Conservation (phyloP, 1,140 invertebrate species). For the Drosophila novamexicana region DNA sequence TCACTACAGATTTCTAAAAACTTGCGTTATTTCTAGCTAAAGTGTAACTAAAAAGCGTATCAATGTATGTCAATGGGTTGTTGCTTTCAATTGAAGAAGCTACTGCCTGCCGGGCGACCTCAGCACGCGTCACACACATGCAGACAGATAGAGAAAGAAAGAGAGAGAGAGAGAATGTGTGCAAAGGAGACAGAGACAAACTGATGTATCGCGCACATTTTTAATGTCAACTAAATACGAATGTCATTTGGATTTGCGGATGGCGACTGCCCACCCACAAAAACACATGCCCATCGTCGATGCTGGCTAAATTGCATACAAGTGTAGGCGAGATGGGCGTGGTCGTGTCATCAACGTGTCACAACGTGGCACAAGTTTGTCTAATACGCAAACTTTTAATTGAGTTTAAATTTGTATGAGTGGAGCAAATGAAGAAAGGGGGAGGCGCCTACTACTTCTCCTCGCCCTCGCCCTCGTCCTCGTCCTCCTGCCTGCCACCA, state of each 20-base stretch:
- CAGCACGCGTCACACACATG: constrained; percentile 16
- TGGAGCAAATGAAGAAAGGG: constrained; percentile 47
- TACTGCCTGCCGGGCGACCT: constrained; percentile 27
- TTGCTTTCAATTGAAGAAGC: constrained; percentile 57
- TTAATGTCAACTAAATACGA: constrained; percentile 75
- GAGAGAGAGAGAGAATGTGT: not conserved
- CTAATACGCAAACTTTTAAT: constrained; percentile 80
- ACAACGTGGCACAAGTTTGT: constrained; percentile 64
- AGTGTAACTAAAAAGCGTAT: constrained; percentile 60
- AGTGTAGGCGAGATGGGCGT: not conserved
- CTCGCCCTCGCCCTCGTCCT: not conserved
- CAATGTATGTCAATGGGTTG: constrained; percentile 75
- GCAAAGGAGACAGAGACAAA: no score
- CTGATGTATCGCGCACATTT: constrained; percentile 62
- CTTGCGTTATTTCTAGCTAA: not conserved
- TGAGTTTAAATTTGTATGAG: constrained; percentile 82
- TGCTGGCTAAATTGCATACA: constrained; percentile 46
- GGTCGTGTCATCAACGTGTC: constrained; percentile 35
- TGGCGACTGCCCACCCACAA: not conserved
- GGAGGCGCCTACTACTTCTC: not conserved
- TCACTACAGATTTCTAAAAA: constrained; percentile 13
- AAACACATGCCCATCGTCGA: not conserved
- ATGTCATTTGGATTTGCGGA: constrained; percentile 60
- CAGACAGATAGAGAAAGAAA: not conserved
- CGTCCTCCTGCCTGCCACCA: not conserved